Base-by-base conservation (phyloP, 2,888 invertebrate species). In the Cataglyphis altisquamis region DNA sequence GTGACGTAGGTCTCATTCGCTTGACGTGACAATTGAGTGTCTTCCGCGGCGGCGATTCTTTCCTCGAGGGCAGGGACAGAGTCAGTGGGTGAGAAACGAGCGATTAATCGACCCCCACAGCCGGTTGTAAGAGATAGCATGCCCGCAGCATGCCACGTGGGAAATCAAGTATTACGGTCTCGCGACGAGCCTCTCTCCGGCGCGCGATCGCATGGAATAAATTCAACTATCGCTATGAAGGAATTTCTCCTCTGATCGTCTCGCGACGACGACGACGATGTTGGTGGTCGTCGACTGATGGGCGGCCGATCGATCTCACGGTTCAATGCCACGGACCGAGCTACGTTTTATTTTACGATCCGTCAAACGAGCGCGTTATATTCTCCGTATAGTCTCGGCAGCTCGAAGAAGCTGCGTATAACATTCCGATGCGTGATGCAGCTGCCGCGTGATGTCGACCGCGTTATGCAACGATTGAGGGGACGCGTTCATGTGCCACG, bases 101-200 rank as follows among this genome's bases (percentile, higher is more conserved):
- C 62, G 52, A 74, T 74, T 80, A 81, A 74, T 75, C 39, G 85
- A 8, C 60, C 83, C 83, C 45, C 25, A 32, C 62, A 60, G 67
- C 68, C 18, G 60, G 68, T 62, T 32, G 32, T 36, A 63, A 52
- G 63, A 73, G 72, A 85, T 85, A 82, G 77, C 55, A 64, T 62
- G 75, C 68, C 77, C 81, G 78, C 78, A 82, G 48, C 66, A 64
- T 60, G 86, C 89, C 90, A 90, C 90, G 90, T 89, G 90, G 87
- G 89, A 86, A 90, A 89, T 88, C 85, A 89, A 80, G 82, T 84
- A 87, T 87, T 87, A 84, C 87, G 57, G 18, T 57, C 77, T 77
- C 73, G 66, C 73, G 81, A 78, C 83, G 63, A 67, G 67, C 21
- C 25, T 8, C 41, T 45, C 55, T 39, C 48, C 25, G 25, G 29